Evolutionary conservation across 2,888 invertebrate species (phyloP), one percentile per base, ranked within the genome.

Genomic region (Ernsta delagoae): DNA sequence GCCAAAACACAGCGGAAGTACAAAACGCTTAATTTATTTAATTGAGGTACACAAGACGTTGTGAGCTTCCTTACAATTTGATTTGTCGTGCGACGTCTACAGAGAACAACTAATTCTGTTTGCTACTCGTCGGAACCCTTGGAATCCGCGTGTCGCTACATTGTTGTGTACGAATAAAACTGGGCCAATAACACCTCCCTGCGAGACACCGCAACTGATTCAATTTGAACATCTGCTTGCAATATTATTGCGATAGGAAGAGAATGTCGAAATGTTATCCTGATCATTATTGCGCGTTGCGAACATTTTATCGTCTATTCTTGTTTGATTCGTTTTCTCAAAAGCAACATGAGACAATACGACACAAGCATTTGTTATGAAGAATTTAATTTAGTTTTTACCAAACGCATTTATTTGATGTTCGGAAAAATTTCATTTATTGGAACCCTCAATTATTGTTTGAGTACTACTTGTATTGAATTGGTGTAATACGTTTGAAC

Each of bases 101-200:
- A 57, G 56, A 48, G 62, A 68, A 60, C 53, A 60, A 67, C 67
- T 68, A 68, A 62, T 68, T 57, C 62, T 61, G 62, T 68, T 68
- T 60, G 66, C 36, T 56, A n/a, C n/a, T n/a, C 57, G 57, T n/a
- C 57, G 57, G 39, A 57, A 57, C 43, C 59, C 36, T 56, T 24
- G 62, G 61, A 57, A 57, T 68, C 36, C 61, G 50, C 53, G 31
- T 12, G 7, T 11, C 24, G 39, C 61, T 39, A 39, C 50, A 57
- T 41, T 68, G 50, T 68, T 62, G 56, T 60, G 53, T 8, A 6
- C 50, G 9, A 54, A 54, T 34, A 43, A 45, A 45, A 62, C 43
- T 68, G 68, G 57, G 12, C 62, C 67, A 68, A 62, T 48, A 57
- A 68, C 50, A 57, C 39, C 54, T 67, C 56, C 67, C 11, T 67